Percentiles rank a stretch among this genome's conserved stretches.
These are phyloP conservation scores for Argyresthia albistria DNA, from an alignment of 2,888 invertebrate species.

Conservation along the genomic window DNA sequence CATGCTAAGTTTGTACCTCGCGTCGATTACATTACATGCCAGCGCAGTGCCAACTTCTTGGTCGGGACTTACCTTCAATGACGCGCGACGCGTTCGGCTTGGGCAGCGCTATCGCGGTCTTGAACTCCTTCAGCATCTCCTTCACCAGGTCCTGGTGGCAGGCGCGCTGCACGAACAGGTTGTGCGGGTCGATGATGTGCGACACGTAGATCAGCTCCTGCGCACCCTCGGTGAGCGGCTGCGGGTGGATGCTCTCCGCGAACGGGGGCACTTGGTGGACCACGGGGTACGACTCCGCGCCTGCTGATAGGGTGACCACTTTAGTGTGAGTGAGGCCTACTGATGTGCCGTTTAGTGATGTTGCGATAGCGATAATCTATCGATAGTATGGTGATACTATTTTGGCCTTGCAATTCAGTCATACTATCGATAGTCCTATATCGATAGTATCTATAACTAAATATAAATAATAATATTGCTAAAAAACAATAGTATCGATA, in stretches of 20 bases:
- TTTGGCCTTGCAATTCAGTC: too few relatives aligned
- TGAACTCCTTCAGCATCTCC: constrained; percentile 45
- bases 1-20: too few relatives aligned
- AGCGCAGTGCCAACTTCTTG: too few relatives aligned
- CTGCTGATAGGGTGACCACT: not conserved
- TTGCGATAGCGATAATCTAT: too few relatives aligned
- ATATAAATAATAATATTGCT: too few relatives aligned
- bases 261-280: constrained; percentile 34
- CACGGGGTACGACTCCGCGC: constrained; percentile 3
- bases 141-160: constrained; percentile 42
- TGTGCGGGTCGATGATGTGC: constrained; percentile 72
- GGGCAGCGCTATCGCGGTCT: constrained; percentile 37
- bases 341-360: too few relatives aligned
- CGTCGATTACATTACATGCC: too few relatives aligned
- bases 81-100: constrained; percentile 37
- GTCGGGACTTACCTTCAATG: constrained; percentile 39
- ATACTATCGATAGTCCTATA: too few relatives aligned
- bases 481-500: too few relatives aligned
- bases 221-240: constrained; percentile 45
- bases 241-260: constrained; percentile 32
- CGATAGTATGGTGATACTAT: too few relatives aligned
- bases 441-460: too few relatives aligned
- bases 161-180: constrained; percentile 73
- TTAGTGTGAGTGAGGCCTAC: too few relatives aligned
- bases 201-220: constrained; percentile 67